A percentile compares a stretch with the other conserved stretches of the same genome.
These are phyloP conservation scores for Clarias pachynema DNA, from an alignment of 2,797 vertebrate genomes.

Conservation along the genomic window DNA sequence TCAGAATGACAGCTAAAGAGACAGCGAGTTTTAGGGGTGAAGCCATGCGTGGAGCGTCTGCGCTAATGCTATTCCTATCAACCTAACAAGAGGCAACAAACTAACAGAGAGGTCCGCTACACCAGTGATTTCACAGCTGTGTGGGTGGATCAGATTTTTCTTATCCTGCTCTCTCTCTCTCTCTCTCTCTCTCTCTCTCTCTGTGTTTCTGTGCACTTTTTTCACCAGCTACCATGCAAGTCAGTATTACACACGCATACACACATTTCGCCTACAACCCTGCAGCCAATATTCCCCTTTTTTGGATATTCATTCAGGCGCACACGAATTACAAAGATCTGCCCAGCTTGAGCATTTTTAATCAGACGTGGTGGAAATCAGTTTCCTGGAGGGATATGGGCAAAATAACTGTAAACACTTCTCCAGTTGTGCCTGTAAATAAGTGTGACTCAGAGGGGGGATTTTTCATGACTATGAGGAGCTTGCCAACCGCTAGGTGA, in stretches of 20 bases:
- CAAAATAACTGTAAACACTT: constrained; percentile 51
- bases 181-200: neutral
- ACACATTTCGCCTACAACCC: neutral
- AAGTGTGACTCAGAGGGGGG: constrained; percentile 49
- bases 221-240: neutral
- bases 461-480: constrained; percentile 37
- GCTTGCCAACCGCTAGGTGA: constrained; percentile 48
- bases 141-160: constrained; percentile 41
- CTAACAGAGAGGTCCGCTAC: constrained; percentile 27
- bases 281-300: constrained; percentile 2
- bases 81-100: constrained; percentile 43
- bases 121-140: constrained; percentile 36
- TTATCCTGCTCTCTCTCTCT: neutral
- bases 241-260: neutral
- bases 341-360: constrained; percentile 50
- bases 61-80: constrained; percentile 44
- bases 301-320: constrained; percentile 23
- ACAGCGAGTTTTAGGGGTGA: constrained; percentile 22
- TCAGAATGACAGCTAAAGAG: constrained; percentile 43
- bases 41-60: constrained; percentile 15
- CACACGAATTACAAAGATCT: neutral
- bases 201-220: neutral
- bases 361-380: constrained; percentile 42
- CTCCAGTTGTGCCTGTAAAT: constrained; percentile 53
- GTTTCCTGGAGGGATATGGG: constrained; percentile 32